Conservation (phyloP, 2,113 vertebrate species). For the Nannobrachium achirus region DNA sequence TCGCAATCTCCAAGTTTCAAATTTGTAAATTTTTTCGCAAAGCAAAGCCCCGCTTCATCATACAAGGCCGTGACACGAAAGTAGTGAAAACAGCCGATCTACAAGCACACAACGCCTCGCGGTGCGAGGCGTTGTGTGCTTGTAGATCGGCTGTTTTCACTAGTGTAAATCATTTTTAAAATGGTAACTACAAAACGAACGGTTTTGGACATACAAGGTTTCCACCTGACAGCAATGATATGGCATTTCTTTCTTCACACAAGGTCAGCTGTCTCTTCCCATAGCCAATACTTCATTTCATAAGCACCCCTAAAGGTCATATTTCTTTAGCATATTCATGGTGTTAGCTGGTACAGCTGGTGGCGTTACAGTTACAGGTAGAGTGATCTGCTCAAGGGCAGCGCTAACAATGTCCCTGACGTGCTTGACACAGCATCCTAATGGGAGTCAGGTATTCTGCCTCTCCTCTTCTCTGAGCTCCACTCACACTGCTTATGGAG, state of each 20-base stretch:
- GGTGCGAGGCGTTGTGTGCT: no score
- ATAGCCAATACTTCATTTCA: conserved; percentile 11
- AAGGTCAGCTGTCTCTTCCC: conserved; percentile 4
- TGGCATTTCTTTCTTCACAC: conserved; percentile 1
- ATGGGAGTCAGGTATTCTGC: background rate
- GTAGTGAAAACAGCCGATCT: no score
- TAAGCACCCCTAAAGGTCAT: conserved; percentile 27
- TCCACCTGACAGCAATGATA: no score
- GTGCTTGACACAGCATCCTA: conserved; percentile 40
- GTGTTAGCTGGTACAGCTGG: conserved; percentile 5
- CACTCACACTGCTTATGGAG: conserved; percentile 1
- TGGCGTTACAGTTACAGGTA: conserved; percentile 7
- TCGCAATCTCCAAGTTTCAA: no score
- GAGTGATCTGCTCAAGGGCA: conserved; percentile 54
- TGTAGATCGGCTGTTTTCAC: no score
- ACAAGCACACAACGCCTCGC: no score
- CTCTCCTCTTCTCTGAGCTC: conserved; percentile 20
- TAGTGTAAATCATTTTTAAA: no score
- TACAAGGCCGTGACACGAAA: no score
- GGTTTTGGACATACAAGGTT: no score
- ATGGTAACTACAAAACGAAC: no score
- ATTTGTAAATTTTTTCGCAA: no score
- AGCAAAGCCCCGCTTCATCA: no score
- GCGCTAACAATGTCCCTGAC: conserved; percentile 32
- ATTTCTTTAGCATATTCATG: conserved; percentile 33